phyloP scores from a whole-genome alignment of 2,113 vertebrate genomes.

The Octodon degus region DNA sequence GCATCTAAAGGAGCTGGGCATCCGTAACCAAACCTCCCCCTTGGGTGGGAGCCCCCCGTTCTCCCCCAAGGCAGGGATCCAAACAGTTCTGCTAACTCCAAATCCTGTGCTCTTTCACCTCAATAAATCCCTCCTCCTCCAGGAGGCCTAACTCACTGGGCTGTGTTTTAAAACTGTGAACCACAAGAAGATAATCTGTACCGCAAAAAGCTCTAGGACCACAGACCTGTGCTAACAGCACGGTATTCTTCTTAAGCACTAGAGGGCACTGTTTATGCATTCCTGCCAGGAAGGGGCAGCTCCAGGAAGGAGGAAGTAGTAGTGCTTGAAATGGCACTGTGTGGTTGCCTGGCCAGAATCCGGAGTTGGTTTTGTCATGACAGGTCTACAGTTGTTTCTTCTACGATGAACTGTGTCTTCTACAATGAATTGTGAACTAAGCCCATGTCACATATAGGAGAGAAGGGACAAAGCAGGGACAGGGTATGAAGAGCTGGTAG shows the following conservation, averaged over 20 bases:
- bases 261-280: slow-evolving; percentile 31
- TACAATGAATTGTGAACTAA: neutral
- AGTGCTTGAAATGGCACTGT: neutral
- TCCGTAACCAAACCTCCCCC: neutral
- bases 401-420: neutral
- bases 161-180: neutral
- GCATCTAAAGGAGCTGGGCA: neutral
- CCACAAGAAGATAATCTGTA: neutral
- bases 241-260: neutral
- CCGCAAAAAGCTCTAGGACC: neutral
- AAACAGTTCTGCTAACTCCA: neutral
- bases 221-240: neutral
- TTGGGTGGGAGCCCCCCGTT: fast-evolving
- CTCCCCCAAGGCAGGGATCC: too few species aligned
- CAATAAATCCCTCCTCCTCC: neutral
- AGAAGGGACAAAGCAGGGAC: neutral
- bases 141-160: neutral
- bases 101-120: neutral
- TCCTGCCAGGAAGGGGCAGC: neutral
- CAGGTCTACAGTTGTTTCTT: neutral
- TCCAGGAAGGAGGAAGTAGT: slow-evolving; percentile 71
- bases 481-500: neutral
- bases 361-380: neutral
- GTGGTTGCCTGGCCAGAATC: neutral
- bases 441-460: neutral